These are phyloP conservation scores for Hoplostethus atlanticus DNA, from an alignment of 2,797 vertebrate species.

Conservation along the genomic window DNA sequence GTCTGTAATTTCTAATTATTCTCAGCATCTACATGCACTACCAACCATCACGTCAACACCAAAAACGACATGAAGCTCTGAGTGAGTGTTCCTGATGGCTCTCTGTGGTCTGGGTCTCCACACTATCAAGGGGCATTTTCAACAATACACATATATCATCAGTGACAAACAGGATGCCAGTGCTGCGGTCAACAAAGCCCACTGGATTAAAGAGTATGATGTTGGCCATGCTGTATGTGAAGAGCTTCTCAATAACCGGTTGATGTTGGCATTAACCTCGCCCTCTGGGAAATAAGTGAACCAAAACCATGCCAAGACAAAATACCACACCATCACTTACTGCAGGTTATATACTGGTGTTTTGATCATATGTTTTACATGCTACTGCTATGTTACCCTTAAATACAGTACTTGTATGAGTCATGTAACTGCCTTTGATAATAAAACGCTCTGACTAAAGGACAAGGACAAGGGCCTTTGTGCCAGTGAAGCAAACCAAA, in stretches of 20 bases:
- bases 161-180: not conserved
- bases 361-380: not conserved
- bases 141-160: not conserved
- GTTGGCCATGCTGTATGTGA: too few species aligned
- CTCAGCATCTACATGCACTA: slow-evolving; percentile 26
- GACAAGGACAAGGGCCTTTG: slow-evolving; percentile 22
- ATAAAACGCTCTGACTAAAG: slow-evolving; percentile 1
- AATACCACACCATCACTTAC: not conserved
- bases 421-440: not conserved
- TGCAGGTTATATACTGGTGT: not conserved
- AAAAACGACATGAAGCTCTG: not conserved
- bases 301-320: not conserved
- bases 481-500: slow-evolving; percentile 48
- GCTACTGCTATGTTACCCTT: not conserved
- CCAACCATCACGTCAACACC: slow-evolving; percentile 24
- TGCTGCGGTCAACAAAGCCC: too few species aligned
- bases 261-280: not conserved
- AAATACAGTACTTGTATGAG: not conserved
- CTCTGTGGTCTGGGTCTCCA: not conserved
- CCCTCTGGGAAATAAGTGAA: too few species aligned
- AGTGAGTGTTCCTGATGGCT: not conserved
- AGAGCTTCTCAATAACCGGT: not conserved
- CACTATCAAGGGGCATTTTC: not conserved
- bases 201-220: too few species aligned
- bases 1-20: slow-evolving; percentile 45